phyloP scores from a whole-genome alignment of 2,888 invertebrate genomes.

The Litoditis marina region DNA sequence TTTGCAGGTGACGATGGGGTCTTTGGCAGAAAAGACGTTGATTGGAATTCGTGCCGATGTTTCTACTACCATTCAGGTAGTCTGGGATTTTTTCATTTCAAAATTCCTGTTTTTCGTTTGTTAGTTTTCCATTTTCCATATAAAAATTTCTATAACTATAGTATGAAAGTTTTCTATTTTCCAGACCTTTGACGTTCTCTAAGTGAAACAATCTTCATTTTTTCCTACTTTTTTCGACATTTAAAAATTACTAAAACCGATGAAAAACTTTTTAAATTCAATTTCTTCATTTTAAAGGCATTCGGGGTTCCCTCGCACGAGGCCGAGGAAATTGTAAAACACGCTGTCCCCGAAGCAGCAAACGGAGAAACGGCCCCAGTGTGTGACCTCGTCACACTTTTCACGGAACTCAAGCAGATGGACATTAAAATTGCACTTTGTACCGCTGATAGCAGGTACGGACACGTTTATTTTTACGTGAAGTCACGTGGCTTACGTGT shows the following conservation, averaged over 20 bases:
- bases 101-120: background rate
- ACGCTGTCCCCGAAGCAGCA: slow-evolving; percentile 42
- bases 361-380: slow-evolving; percentile 50
- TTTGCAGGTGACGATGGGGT: slow-evolving; percentile 49
- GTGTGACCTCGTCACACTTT: slow-evolving; percentile 62
- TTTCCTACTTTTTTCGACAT: too few relatives aligned
- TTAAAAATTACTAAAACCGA: too few relatives aligned
- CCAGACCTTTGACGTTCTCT: too few relatives aligned
- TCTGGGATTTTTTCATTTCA: too few relatives aligned
- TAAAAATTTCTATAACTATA: background rate
- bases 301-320: slow-evolving; percentile 30
- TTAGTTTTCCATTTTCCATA: background rate
- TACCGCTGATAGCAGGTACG: slow-evolving; percentile 64
- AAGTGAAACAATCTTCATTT: too few relatives aligned
- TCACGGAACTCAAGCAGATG: slow-evolving; percentile 62
- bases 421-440: slow-evolving; percentile 65
- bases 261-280: too few relatives aligned
- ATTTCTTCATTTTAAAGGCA: too few relatives aligned
- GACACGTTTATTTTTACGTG: too few relatives aligned
- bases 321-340: slow-evolving; percentile 32
- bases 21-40: slow-evolving; percentile 47
- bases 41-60: slow-evolving; percentile 46
- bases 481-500: too few relatives aligned
- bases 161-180: background rate
- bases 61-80: slow-evolving; percentile 35